Percentiles rank a stretch among this genome's conserved stretches.
phyloP scores from a whole-genome alignment of 2,888 invertebrate species.

The Patella caerulea region DNA sequence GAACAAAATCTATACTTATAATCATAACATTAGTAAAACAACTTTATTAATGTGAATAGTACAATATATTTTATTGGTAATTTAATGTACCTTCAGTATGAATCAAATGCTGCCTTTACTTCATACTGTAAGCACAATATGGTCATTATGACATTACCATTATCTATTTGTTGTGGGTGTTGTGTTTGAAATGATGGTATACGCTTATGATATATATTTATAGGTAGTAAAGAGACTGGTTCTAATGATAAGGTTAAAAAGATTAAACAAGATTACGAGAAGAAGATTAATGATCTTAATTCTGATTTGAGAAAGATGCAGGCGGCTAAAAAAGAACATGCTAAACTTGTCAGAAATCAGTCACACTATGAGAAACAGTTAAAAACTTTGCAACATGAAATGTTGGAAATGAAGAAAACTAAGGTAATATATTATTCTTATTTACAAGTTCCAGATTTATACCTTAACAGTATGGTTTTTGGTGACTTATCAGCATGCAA shows the following conservation, averaged over 20 bases:
- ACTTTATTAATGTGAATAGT: too few species aligned
- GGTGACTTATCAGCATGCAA: too few species aligned
- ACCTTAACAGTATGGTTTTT: too few species aligned
- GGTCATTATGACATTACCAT: too few species aligned
- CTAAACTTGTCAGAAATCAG: conserved; percentile 85
- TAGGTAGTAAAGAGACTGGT: conserved; percentile 52
- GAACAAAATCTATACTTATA: too few species aligned
- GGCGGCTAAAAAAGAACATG: conserved; percentile 89
- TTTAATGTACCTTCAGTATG: too few species aligned
- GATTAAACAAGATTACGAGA: conserved; percentile 90
- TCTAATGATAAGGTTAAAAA: conserved; percentile 70
- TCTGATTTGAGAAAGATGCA: conserved; percentile 88
- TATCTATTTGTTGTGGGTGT: too few species aligned
- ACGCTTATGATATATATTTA: not conserved
- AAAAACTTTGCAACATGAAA: conserved; percentile 80
- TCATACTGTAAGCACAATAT: too few species aligned
- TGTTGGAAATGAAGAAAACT: conserved; percentile 85
- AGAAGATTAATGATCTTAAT: conserved; percentile 86
- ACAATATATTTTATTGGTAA: too few species aligned
- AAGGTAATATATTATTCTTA: conserved; percentile 78
- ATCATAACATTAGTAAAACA: too few species aligned
- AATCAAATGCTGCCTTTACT: too few species aligned
- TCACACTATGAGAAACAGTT: conserved; percentile 84
- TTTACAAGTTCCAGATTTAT: not conserved
- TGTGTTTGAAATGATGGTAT: too few species aligned